phyloP scores from a whole-genome alignment of 2,113 vertebrate species.

The Puffinus mauretanicus region DNA sequence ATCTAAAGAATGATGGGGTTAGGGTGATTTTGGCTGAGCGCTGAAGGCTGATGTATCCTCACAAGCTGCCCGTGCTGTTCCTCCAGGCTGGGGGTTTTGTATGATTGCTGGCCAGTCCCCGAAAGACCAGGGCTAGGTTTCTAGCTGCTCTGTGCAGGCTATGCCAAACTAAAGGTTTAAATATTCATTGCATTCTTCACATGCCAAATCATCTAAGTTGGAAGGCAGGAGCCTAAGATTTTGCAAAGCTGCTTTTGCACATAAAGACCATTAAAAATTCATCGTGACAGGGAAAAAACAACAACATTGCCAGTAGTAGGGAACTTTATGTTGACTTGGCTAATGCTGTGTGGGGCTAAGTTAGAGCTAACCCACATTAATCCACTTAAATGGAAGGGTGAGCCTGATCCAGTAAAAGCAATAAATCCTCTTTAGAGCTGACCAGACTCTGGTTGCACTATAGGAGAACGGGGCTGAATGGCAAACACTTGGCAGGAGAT shows the following conservation, averaged over 20 bases:
- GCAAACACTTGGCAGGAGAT: constrained; percentile 25
- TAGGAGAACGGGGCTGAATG: neutral
- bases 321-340: constrained; percentile 54
- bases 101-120: neutral
- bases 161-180: constrained; percentile 45
- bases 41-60: neutral
- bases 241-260: constrained; percentile 57
- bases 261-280: constrained; percentile 62
- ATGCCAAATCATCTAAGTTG: constrained; percentile 21
- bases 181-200: constrained; percentile 40
- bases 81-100: neutral
- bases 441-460: neutral
- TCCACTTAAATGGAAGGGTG: constrained; percentile 58
- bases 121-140: neutral
- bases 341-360: constrained; percentile 22
- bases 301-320: constrained; percentile 12
- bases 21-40: neutral
- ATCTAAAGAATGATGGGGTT: neutral
- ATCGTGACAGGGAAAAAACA: constrained; percentile 28
- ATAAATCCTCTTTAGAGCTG: constrained; percentile 56
- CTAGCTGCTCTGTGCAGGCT: neutral
- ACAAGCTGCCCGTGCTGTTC: neutral
- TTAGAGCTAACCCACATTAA: constrained; percentile 50
- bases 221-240: constrained; percentile 23
- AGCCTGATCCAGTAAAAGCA: constrained; percentile 58